Base-by-base conservation (phyloP, 1,140 invertebrate genomes). In the Drosophila sp. region DNA sequence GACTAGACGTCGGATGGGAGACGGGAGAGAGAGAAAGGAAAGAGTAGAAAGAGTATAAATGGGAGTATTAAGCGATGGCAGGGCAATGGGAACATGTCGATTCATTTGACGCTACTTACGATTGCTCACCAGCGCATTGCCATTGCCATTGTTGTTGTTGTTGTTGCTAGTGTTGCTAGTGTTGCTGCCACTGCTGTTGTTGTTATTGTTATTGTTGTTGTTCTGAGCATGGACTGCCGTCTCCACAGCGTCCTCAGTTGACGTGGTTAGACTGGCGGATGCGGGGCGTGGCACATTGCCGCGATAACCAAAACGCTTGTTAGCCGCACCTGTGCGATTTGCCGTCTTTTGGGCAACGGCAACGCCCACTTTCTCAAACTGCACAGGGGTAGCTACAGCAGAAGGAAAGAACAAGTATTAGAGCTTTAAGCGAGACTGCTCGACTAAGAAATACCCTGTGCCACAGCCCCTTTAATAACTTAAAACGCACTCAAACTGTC, bases 321-420 rank as follows among this genome's bases (percentile, higher is more conserved):
- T 73, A 2, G 77, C 82, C 56, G 79, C 80, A 69, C 76, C 72
- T 66, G 66, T 76, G 43, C 82, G 61, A 59, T 70, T 29, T 25
- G 53, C 56, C 62, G 84, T 76, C 71, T 87, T 72, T 16, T 69
- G 48, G 18, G 67, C 81, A 11, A 71, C 84, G 43, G 76, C 86
- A 16, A 83, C 90, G 66, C 84, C 83, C 72, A 91, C 75, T 84
- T 90, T 91, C 73, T 90, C 90, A 58, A 91, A 91, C 48, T 90
- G 74, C 57, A 91, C 59, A 56, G 78, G 82, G 4, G 43, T 6
- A 38, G 81, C 70, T 57, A 51, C 0, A 0, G 45, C 0, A 21
- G 32, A 2, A 9, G 29, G 11, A 34, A n/a, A 8, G 29, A 4
- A 32, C 6, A 16, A 7, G 18, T 7, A 38, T 27, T 25, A 32